Evolutionary conservation across 23 tunicate species (phyloP).

Genomic region (Phallusia fumigata): DNA sequence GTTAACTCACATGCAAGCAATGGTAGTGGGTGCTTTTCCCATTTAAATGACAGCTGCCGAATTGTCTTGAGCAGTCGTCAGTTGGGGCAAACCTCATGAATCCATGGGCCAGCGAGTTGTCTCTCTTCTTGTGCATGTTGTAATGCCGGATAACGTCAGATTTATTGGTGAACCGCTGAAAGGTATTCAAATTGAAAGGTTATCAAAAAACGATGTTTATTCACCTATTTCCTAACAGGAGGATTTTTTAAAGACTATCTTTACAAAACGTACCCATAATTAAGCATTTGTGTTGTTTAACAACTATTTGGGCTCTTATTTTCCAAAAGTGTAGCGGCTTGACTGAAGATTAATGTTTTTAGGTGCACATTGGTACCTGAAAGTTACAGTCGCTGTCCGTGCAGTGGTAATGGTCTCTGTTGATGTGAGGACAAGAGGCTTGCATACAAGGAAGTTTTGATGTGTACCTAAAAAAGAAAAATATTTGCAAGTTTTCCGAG

Average conservation of each 20-base stretch:
- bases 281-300: too few relatives aligned
- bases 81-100: slow-evolving; percentile 89
- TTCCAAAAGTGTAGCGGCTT: too few relatives aligned
- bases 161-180: slow-evolving; percentile 89
- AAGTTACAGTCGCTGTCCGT: slow-evolving; percentile 87
- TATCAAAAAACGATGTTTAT: neutral
- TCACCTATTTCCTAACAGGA: too few relatives aligned
- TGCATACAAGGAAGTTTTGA: slow-evolving; percentile 52
- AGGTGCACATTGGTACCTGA: slow-evolving; percentile 67
- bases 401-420: slow-evolving; percentile 91
- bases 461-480: slow-evolving; percentile 55
- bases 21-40: slow-evolving; percentile 95
- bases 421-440: slow-evolving; percentile 61
- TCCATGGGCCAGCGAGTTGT: slow-evolving; percentile 83
- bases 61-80: slow-evolving; percentile 61
- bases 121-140: slow-evolving; percentile 96
- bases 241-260: too few relatives aligned
- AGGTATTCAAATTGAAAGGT: too few relatives aligned
- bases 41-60: slow-evolving; percentile 59
- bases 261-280: too few relatives aligned
- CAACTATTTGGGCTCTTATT: too few relatives aligned
- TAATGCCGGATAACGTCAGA: slow-evolving; percentile 91
- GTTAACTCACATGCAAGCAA: slow-evolving; percentile 75
- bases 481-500: too few relatives aligned
- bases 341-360: too few relatives aligned